Percentiles rank a stretch among this genome's conserved stretches.
These are phyloP conservation scores for Lagorchestes hirsutus DNA, from an alignment of 2,797 vertebrate species.

Conservation along the genomic window DNA sequence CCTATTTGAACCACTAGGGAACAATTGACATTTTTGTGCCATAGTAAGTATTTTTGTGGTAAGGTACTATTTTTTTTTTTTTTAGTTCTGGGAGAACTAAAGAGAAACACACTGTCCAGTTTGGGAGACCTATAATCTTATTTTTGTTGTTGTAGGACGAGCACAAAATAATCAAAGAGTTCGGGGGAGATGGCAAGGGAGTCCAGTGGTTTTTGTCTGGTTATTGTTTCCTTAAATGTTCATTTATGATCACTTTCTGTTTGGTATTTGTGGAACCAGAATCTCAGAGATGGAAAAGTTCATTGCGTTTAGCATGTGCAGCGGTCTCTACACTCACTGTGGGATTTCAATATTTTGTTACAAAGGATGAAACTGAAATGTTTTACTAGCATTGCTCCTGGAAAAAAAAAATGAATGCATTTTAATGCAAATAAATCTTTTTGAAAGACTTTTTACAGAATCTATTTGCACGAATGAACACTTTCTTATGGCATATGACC, in stretches of 20 bases:
- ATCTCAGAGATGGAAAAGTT: constrained; percentile 46
- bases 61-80: constrained; percentile 85
- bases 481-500: constrained; percentile 89
- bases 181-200: constrained; percentile 79
- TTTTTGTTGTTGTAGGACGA: constrained; percentile 82
- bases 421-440: constrained; percentile 89
- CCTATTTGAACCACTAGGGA: constrained; percentile 83
- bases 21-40: constrained; percentile 87
- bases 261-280: constrained; percentile 84
- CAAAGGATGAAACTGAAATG: constrained; percentile 85
- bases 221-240: constrained; percentile 83
- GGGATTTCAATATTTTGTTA: constrained; percentile 87
- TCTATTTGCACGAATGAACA: constrained; percentile 89
- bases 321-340: constrained; percentile 81
- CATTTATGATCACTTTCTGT: constrained; percentile 85
- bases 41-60: constrained; percentile 87
- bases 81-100: constrained; percentile 82
- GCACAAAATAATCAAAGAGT: constrained; percentile 82
- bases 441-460: constrained; percentile 91
- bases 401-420: constrained; percentile 85
- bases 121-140: constrained; percentile 75
- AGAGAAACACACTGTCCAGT: constrained; percentile 78
- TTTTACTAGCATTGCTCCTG: constrained; percentile 89
- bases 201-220: constrained; percentile 77
- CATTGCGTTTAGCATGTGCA: constrained; percentile 85